A percentile compares a stretch with the other conserved stretches of the same genome.
phyloP scores from a whole-genome alignment of 2,888 invertebrate genomes.

The Dryocosmus kuriphilus region DNA sequence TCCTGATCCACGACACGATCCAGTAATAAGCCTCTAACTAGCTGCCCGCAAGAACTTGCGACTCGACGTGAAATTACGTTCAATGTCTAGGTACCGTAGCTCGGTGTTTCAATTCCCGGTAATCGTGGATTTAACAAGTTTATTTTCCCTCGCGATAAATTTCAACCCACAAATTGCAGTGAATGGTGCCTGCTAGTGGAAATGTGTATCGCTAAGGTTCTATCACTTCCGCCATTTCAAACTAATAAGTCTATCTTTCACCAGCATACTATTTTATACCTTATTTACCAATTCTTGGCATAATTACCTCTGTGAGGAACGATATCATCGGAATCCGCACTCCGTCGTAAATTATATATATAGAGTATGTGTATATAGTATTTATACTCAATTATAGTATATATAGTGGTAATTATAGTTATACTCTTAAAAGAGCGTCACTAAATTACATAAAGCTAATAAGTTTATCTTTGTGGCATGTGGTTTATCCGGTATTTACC shows the following conservation, averaged over 20 bases:
- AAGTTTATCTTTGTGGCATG: too few relatives aligned
- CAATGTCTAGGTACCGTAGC: constrained; percentile 34
- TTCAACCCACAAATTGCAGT: constrained; percentile 2
- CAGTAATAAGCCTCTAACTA: constrained; percentile 32
- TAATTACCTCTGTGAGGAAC: not conserved
- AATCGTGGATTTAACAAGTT: constrained; percentile 28
- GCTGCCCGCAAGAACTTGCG: constrained; percentile 35
- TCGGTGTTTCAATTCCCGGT: constrained; percentile 27
- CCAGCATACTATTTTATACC: not conserved
- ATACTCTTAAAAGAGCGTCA: too few relatives aligned
- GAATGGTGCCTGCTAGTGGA: not conserved
- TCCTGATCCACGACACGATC: constrained; percentile 22
- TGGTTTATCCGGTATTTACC: too few relatives aligned
- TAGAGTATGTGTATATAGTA: too few relatives aligned
- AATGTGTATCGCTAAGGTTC: constrained; percentile 17
- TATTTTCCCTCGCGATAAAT: constrained; percentile 12
- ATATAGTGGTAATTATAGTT: too few relatives aligned
- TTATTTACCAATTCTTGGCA: not conserved
- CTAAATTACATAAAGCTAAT: too few relatives aligned
- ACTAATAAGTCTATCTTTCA: constrained; percentile 3
- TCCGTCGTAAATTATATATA: too few relatives aligned
- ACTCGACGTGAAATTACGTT: constrained; percentile 33
- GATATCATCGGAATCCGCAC: not conserved
- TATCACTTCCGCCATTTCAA: constrained; percentile 23
- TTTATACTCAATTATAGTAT: too few relatives aligned